phyloP scores from a whole-genome alignment of 1,140 invertebrate species.

The Drosophila pseudoobscura region DNA sequence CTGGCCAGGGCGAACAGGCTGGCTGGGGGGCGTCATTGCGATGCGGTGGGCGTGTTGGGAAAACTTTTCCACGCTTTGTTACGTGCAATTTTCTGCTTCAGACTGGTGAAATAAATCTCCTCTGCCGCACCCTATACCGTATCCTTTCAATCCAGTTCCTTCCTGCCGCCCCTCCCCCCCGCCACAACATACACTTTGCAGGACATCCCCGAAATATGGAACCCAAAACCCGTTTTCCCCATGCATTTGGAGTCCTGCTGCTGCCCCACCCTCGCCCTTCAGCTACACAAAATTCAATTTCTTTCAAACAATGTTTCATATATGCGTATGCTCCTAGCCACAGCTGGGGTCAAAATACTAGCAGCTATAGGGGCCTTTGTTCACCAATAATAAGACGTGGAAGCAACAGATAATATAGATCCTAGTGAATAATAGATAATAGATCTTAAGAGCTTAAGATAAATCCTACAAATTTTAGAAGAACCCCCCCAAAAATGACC shows the following conservation, averaged over 20 bases:
- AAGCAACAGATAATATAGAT: too few relatives aligned
- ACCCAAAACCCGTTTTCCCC: slow-evolving; percentile 42
- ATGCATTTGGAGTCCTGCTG: slow-evolving; percentile 22
- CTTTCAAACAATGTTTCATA: neutral
- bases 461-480: too few relatives aligned
- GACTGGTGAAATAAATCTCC: slow-evolving; percentile 72
- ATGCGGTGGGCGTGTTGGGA: neutral
- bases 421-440: too few relatives aligned
- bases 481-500: too few relatives aligned
- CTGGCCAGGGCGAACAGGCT: too few relatives aligned
- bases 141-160: too few relatives aligned
- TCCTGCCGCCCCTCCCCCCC: neutral
- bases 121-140: slow-evolving; percentile 20
- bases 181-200: neutral
- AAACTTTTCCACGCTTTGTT: slow-evolving; percentile 75
- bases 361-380: too few relatives aligned
- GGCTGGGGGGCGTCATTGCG: too few relatives aligned
- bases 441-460: too few relatives aligned
- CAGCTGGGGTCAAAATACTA: too few relatives aligned
- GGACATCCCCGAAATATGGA: slow-evolving; percentile 11
- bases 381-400: too few relatives aligned
- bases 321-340: neutral
- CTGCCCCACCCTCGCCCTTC: neutral
- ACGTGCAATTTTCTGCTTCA: slow-evolving; percentile 76
- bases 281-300: slow-evolving; percentile 29